Percentiles rank a stretch among this genome's conserved stretches.
Evolutionary conservation across 2,797 vertebrate genomes (phyloP).

Genomic region (Momotus momota): DNA sequence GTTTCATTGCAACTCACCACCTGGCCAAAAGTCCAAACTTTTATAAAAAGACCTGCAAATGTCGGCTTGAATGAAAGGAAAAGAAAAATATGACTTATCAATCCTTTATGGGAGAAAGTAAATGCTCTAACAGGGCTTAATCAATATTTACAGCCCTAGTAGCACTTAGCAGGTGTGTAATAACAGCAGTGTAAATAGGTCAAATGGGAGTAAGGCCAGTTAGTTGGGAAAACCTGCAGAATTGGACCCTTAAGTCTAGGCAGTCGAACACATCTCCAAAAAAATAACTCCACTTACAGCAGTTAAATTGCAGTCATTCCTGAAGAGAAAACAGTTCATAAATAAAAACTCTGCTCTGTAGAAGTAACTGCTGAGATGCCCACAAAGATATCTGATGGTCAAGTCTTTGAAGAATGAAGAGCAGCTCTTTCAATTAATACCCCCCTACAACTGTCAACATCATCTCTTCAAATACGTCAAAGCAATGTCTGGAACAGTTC

Average conservation of each 20-base stretch:
- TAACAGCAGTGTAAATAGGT: background rate
- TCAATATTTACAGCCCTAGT: background rate
- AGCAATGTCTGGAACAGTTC: background rate
- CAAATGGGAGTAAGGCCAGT: background rate
- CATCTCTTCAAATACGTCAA: background rate
- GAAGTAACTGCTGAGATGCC: background rate
- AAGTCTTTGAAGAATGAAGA: background rate
- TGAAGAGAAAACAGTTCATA: background rate
- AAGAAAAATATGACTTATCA: background rate
- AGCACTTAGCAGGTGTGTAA: background rate
- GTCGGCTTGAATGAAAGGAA: background rate
- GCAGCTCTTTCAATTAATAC: background rate
- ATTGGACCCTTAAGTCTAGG: background rate
- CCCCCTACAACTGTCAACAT: background rate
- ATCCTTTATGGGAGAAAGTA: background rate
- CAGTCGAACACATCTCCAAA: background rate
- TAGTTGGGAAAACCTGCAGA: background rate
- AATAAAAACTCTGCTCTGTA: background rate
- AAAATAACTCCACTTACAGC: background rate
- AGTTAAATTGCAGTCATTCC: background rate
- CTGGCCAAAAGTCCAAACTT: background rate
- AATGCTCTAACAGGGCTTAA: background rate
- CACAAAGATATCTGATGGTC: background rate
- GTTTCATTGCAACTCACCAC: background rate
- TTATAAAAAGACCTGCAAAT: background rate